Base-by-base conservation (phyloP, 2,113 vertebrate genomes). In the Mormyrus lacerda region DNA sequence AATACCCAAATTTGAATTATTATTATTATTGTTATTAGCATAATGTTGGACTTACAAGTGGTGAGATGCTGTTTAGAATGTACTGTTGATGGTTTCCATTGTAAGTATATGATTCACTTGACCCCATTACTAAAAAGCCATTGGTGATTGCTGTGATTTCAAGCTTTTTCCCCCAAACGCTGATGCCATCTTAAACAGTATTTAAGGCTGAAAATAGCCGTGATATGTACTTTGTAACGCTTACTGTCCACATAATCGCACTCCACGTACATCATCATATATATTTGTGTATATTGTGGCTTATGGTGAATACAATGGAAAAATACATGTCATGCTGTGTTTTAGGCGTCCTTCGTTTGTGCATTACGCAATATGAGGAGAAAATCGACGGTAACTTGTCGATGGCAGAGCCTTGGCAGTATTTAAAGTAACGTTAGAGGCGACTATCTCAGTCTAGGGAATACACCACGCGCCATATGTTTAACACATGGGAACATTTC, bases 401-500 rank as follows among this genome's bases (percentile, higher is more conserved):
- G 51, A 58, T 84, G 48, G 27, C n/a, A 79, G 24, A 83, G 48
- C 88, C 17, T 31, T 82, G 17, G 35, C 15, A 48, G 51, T 31
- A 8, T 83, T 83, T 39, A 7, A 7, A 84, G 44, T 21, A 35
- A 55, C 27, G 48, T 55, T 61, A 13, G 4, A 79, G 55, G n/a
- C 27, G 15, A 7, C 47, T 48, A 65, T 42, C 82, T 82, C 44
- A 19, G 42, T 11, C 42, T 39, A 58, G 79, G 84, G 50, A 79
- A 55, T 48, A 76, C 45, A 79, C 55, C 2, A 47, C 13, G n/a
- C 90, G 42, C 90, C 92, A 93, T 91, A 89, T 94, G 91, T 89
- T 90, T 27, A 90, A n/a, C 93, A 94, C 89, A 93, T 91, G 90
- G 90, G 21, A 58, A 83, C 15, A 87, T 76, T 90, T 90, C 50